A percentile compares a stretch with the other conserved stretches of the same genome.
These are phyloP conservation scores for Tylochromis polylepis DNA, from an alignment of 2,113 vertebrate species.

Conservation along the genomic window DNA sequence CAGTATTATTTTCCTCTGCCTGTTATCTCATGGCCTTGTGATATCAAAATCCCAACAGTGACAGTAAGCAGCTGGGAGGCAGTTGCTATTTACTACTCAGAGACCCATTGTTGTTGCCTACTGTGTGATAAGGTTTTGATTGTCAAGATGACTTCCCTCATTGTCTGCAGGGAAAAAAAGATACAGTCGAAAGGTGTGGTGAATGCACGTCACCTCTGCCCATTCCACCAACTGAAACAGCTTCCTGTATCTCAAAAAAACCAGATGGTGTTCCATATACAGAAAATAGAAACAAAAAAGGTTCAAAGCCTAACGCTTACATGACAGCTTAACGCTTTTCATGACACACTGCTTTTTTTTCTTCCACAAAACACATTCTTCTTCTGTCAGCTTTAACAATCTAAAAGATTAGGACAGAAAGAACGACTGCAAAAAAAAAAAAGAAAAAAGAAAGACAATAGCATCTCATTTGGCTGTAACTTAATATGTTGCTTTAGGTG, in stretches of 20 bases:
- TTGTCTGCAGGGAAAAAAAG: constrained; percentile 22
- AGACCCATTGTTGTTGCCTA: constrained; percentile 40
- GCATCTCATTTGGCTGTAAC: constrained; percentile 21
- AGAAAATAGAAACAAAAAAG: not conserved
- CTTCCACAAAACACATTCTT: constrained; percentile 1
- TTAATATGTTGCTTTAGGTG: constrained; percentile 52
- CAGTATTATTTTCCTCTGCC: constrained; percentile 46
- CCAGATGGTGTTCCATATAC: constrained; percentile 14
- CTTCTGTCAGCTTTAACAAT: constrained; percentile 33
- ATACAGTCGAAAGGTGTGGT: not conserved
- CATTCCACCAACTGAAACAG: not conserved
- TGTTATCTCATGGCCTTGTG: constrained; percentile 49
- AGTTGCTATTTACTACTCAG: constrained; percentile 47
- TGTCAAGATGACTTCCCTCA: constrained; percentile 23
- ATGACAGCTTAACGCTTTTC: constrained; percentile 39
- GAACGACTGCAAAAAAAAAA: constrained; percentile 2
- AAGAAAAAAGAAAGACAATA: constrained; percentile 13
- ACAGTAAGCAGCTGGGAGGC: constrained; percentile 39
- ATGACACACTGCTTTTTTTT: constrained; percentile 13
- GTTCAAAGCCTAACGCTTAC: constrained; percentile 18
- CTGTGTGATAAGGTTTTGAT: constrained; percentile 58
- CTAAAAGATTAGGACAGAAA: constrained; percentile 23
- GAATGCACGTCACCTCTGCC: not conserved
- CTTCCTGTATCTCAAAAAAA: not conserved
- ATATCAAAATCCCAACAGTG: constrained; percentile 49